Evolutionary conservation across 2,113 vertebrate species (phyloP).

Genomic region (Ascaphus truei): DNA sequence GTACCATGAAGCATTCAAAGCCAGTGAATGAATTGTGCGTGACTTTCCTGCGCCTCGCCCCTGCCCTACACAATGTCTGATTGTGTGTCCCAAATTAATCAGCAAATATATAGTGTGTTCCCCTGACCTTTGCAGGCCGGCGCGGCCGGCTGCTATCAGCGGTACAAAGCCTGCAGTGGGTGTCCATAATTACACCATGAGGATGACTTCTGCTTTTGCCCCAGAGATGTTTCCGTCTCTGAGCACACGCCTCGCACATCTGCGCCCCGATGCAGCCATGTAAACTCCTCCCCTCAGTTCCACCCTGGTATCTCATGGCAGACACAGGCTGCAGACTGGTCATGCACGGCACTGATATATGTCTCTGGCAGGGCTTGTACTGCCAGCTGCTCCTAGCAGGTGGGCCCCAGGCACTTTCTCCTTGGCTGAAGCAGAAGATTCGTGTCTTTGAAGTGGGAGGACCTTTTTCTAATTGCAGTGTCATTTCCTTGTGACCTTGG

Average conservation of each 20-base stretch:
- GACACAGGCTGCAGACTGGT: slow-evolving; percentile 59
- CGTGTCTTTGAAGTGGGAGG: too few species aligned
- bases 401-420: slow-evolving; percentile 83
- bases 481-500: too few species aligned
- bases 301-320: slow-evolving; percentile 61
- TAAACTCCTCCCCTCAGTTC: slow-evolving; percentile 62
- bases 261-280: slow-evolving; percentile 63
- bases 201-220: slow-evolving; percentile 84
- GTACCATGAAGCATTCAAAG: too few species aligned
- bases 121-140: slow-evolving; percentile 71
- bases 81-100: slow-evolving; percentile 73
- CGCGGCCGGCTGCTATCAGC: slow-evolving; percentile 48
- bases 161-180: slow-evolving; percentile 66
- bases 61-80: too few species aligned
- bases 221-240: slow-evolving; percentile 77
- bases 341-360: slow-evolving; percentile 52
- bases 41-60: too few species aligned
- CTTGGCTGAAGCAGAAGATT: too few species aligned
- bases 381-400: slow-evolving; percentile 92
- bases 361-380: slow-evolving; percentile 76
- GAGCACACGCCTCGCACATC: slow-evolving; percentile 77
- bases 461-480: too few species aligned
- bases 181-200: slow-evolving; percentile 81
- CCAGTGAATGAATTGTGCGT: too few species aligned
- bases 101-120: slow-evolving; percentile 77